Base-by-base conservation (phyloP, 2,113 vertebrate genomes). In the Typhlomys cinereus region DNA sequence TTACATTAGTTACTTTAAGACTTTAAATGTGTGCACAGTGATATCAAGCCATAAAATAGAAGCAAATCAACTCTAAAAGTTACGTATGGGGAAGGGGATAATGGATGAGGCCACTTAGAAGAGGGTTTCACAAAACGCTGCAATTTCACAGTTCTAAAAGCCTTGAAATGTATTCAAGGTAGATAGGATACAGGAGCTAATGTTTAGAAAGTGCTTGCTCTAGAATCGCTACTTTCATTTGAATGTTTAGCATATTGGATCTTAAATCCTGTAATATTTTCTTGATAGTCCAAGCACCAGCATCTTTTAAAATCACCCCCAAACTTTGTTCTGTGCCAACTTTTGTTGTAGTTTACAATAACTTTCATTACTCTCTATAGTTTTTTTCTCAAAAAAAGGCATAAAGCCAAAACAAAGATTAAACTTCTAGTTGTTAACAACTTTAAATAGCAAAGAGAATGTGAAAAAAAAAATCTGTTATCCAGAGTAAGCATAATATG, bases 31-130 rank as follows among this genome's bases (percentile, higher is more conserved):
- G 5, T 89, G 94, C 90, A 79, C 73, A 81, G 70, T 66, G 88
- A 66, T 85, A 82, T 96, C 95, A 97, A 80, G 75, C 80, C n/a
- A 96, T 95, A 96, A 96, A 94, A 59, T 31, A 95, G 87, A 96
- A 96, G 85, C 50, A 89, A 88, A 59, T 73, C 88, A 94, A 3
- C 95, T 96, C 97, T 97, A 93, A 97, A 95, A 94, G 74, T 92
- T 67, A 69, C 23, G 2, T 29, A 39, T 0, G 1, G 66, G 44
- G 57, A 89, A 4, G 39, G 67, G 71, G 20, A 76, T 95, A 97
- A 96, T 94, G 79, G 64, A 88, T 96, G 87, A 46, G 94, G 89
- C 84, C 92, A 95, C 67, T 95, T 87, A 90, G 76, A 93, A 96
- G 90, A 95, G 93, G 94, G 84, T 96, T 90, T 96, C 93, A 80